Conservation (phyloP, 2,888 invertebrate genomes). For the Tetanocera ferruginea region DNA sequence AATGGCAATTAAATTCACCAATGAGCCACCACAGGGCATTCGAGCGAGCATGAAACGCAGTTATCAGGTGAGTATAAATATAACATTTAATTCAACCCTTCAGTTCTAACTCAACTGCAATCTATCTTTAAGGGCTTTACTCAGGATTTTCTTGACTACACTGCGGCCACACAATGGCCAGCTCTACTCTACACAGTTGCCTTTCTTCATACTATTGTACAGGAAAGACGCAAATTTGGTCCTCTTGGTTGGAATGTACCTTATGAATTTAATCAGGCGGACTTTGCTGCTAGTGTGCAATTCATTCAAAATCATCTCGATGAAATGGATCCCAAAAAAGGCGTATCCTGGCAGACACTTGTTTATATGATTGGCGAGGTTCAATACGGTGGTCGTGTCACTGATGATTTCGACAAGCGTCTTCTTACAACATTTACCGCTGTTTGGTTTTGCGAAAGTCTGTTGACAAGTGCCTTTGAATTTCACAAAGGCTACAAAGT, state of each 20-base stretch:
- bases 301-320: constrained; percentile 97
- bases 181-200: constrained; percentile 93
- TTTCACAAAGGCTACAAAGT: constrained; percentile 95
- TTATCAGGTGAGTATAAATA: constrained; percentile 75
- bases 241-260: constrained; percentile 97
- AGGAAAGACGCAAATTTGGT: constrained; percentile 95
- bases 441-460: constrained; percentile 94
- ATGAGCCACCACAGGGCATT: constrained; percentile 97
- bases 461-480: constrained; percentile 89
- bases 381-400: constrained; percentile 90
- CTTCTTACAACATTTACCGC: constrained; percentile 93
- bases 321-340: constrained; percentile 96
- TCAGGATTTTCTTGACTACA: constrained; percentile 93
- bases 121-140: constrained; percentile 60
- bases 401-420: constrained; percentile 97
- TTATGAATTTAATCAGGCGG: constrained; percentile 94
- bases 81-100: no score
- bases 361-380: constrained; percentile 98
- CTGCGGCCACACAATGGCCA: constrained; percentile 93
- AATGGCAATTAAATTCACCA: constrained; percentile 97
- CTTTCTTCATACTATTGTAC: constrained; percentile 94
- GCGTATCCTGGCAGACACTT: constrained; percentile 96
- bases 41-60: constrained; percentile 94
- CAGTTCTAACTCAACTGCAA: no score
- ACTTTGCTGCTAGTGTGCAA: constrained; percentile 94